Conservation (phyloP, 2,888 invertebrate genomes). For the Papilio gigon region DNA sequence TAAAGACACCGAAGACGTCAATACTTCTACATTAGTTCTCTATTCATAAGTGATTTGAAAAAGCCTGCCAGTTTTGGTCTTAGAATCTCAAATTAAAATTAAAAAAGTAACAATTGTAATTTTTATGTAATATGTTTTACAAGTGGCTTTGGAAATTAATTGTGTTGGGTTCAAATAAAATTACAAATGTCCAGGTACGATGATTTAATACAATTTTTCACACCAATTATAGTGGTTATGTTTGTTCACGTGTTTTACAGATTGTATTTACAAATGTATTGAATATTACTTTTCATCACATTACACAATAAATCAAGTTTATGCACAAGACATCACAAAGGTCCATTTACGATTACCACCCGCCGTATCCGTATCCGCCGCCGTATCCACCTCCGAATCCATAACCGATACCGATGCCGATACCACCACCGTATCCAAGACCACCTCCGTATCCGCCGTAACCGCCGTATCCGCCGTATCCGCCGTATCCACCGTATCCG, state of each 20-base stretch:
- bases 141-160: neutral
- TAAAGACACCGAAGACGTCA: neutral
- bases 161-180: neutral
- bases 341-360: conserved; percentile 4
- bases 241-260: neutral
- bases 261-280: conserved; percentile 2
- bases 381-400: conserved; percentile 29
- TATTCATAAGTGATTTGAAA: no score
- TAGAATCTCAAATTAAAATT: no score
- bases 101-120: no score
- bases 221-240: neutral
- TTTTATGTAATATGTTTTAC: no score
- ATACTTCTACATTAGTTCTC: no score
- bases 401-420: neutral
- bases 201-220: conserved; percentile 1
- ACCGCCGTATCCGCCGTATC: conserved; percentile 29
- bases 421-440: neutral
- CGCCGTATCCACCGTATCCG: conserved; percentile 39
- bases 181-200: neutral
- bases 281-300: neutral
- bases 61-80: no score
- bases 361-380: conserved; percentile 19
- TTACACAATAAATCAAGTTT: neutral
- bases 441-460: conserved; percentile 32
- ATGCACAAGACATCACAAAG: neutral